These are phyloP conservation scores for Caenorhabditis sp. DNA, from an alignment of 2,888 invertebrate genomes.

Conservation along the genomic window DNA sequence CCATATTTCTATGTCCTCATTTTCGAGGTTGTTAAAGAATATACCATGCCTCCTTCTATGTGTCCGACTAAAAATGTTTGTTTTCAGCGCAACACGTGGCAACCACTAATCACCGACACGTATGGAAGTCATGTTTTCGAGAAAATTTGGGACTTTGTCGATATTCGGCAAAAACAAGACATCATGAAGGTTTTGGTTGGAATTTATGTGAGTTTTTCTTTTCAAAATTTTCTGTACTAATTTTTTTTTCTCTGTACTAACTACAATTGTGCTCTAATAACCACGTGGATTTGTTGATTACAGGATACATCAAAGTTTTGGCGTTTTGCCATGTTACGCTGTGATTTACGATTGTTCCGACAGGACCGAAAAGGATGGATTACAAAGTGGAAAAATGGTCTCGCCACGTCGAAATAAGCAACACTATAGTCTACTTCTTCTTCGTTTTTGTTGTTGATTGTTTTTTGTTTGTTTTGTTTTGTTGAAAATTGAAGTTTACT, in stretches of 20 bases:
- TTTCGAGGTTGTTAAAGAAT: too few relatives aligned
- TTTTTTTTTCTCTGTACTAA: background rate
- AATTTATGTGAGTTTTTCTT: slow-evolving; percentile 38
- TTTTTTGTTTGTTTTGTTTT: too few relatives aligned
- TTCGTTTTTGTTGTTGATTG: too few relatives aligned
- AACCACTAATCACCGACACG: slow-evolving; percentile 32
- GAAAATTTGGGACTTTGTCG: slow-evolving; percentile 43
- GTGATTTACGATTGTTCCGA: background rate
- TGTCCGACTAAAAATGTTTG: slow-evolving; percentile 6
- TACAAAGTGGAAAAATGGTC: background rate
- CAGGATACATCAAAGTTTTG: slow-evolving; percentile 2
- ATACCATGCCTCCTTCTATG: too few relatives aligned
- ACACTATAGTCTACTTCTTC: too few relatives aligned
- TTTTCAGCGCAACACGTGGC: slow-evolving; percentile 40
- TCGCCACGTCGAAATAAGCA: too few relatives aligned
- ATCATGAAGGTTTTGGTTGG: slow-evolving; percentile 47
- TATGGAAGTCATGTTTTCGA: slow-evolving; percentile 49
- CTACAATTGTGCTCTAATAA: background rate
- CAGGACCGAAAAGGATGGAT: background rate
- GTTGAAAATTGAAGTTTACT: too few relatives aligned
- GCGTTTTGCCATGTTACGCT: background rate
- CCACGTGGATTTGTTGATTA: background rate
- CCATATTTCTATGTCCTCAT: too few relatives aligned
- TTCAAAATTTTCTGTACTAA: background rate
- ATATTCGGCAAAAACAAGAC: slow-evolving; percentile 43